Base-by-base conservation (phyloP, 2,113 vertebrate genomes). In the Heteronetta atricapilla region DNA sequence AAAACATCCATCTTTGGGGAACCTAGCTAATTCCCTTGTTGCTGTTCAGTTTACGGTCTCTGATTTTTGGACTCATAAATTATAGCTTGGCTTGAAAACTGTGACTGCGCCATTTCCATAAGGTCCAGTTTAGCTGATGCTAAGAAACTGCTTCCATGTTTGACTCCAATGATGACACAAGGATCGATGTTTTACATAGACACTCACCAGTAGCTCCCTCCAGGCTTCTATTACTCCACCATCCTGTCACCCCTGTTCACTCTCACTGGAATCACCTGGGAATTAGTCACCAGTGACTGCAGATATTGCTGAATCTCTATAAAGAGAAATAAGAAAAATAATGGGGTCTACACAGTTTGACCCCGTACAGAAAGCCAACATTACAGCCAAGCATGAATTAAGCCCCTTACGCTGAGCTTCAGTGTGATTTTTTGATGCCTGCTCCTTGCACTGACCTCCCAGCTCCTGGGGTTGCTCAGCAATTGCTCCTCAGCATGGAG, bases 401-500 rank as follows among this genome's bases (percentile, higher is more conserved):
- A 38, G 62, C 16, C 56, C 58, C 64, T 64, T 5, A n/a, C 20
- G 6, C 44, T 10, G 64, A 26, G 8, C 67, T 94, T 52, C 48
- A 20, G 66, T 3, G 56, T 25, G 76, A 58, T 28, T 81, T 62
- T 89, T 56, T 50, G 76, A n/a, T 15, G 48, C 34, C 79, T 70
- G 60, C 56, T 63, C 68, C 82, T 72, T 29, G 46, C 40, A 4
- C 72, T 74, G 82, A 86, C 94, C 76, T 83, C 44, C 50, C 62
- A 1, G n/a, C 74, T 86, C 50, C 82, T 10, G 50, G 13, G 11
- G 53, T 22, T 68, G 72, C 85, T 88, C 89, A 82, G 78, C 82
- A 89, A 56, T 91, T 91, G 68, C 64, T 94, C 63, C 89, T 67
- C 88, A 68, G 66, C 69, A 7, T 6, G 88, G 33, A 68, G 26